Conservation (phyloP, 2,888 invertebrate species). For the Campoletis raptor region DNA sequence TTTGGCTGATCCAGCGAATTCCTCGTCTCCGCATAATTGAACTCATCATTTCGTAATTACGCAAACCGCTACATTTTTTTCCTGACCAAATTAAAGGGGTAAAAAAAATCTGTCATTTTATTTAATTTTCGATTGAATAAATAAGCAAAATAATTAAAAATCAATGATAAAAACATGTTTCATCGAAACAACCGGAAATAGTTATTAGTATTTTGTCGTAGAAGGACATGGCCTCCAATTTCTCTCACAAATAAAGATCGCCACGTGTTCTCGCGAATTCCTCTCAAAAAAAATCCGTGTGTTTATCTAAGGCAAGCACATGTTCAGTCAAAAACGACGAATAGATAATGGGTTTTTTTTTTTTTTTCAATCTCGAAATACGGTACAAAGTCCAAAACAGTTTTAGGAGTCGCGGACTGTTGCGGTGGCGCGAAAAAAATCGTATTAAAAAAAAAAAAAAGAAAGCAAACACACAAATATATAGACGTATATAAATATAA, state of each 20-base stretch:
- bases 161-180: neutral
- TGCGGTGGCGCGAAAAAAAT: neutral
- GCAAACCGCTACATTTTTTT: neutral
- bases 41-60: neutral
- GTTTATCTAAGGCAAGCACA: neutral
- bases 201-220: neutral
- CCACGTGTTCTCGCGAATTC: neutral
- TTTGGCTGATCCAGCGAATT: conserved; percentile 6
- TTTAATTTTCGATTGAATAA: neutral
- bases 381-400: conserved; percentile 13
- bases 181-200: neutral
- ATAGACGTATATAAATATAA: neutral
- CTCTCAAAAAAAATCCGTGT: neutral
- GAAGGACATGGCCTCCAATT: neutral
- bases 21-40: neutral
- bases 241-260: neutral
- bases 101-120: neutral
- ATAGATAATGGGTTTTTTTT: neutral
- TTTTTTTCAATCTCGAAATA: neutral
- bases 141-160: neutral
- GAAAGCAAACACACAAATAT: neutral
- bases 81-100: neutral
- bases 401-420: neutral
- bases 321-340: neutral
- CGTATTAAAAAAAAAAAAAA: neutral